Base-by-base conservation (phyloP, 2,113 vertebrate genomes). In the Dipodomys spectabilis region DNA sequence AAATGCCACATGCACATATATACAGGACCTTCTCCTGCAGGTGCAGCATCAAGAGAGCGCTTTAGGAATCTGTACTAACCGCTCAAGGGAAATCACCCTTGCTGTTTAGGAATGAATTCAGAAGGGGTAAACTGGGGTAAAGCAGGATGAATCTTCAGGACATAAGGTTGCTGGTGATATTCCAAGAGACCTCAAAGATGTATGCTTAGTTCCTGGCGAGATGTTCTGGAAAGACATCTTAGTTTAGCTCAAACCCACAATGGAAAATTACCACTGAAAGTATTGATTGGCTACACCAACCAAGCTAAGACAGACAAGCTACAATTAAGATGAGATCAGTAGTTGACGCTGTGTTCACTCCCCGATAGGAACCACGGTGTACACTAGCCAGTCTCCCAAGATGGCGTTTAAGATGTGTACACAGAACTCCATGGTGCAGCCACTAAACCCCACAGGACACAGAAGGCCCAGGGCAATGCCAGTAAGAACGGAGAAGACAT, bases 31-130 rank as follows among this genome's bases (percentile, higher is more conserved):
- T 16, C 53, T 18, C 13, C 15, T 18, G 11, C 53, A 4, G 53
- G 53, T 2, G 53, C 12, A 1, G 53, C 15, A 62, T 28, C 65
- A 65, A 82, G 60, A 67, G 65, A 82, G 16, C 44, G 64, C 35
- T 82, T 71, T 90, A 72, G 16, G 6, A 72, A 84, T 19, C 62
- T 86, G 68, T 72, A 13, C n/a, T 84, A 84, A 84, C 94, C 94
- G 69, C 91, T 88, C 22, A 94, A 8, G 15, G 88, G 71, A 20
- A 91, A 85, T 9, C 30, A 15, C 91, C 72, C 27, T 28, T 77
- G 44, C 28, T 85, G 19, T 75, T 93, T 49, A 57, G 53, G 53
- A 57, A 57, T 57, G 12, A 13, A 57, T 57, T 57, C 53, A 57
- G 53, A 57, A 57, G 53, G 53, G 53, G 53, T 57, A 57, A 57